Evolutionary conservation across 2,113 vertebrate species (phyloP).

Genomic region (Perca fluviatilis): DNA sequence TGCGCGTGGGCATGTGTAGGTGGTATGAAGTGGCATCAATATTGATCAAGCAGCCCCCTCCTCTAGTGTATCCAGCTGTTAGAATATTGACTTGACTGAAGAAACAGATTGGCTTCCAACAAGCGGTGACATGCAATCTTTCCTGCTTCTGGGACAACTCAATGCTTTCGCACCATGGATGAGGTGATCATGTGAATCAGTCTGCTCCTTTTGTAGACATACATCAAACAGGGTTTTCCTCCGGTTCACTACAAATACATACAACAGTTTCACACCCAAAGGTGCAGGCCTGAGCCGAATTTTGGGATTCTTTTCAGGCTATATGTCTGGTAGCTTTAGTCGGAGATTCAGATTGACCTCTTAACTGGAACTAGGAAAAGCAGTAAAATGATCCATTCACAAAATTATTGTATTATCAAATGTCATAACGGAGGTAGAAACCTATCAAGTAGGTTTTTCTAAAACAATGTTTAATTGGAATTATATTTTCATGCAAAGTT

Average conservation of each 20-base stretch:
- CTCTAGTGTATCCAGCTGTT: slow-evolving; percentile 50
- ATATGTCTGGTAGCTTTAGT: neutral
- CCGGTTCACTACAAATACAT: neutral
- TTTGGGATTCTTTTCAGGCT: neutral
- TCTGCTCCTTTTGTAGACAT: slow-evolving; percentile 3
- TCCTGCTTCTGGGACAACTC: slow-evolving; percentile 38
- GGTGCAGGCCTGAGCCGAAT: neutral
- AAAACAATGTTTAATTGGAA: neutral
- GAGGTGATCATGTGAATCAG: slow-evolving; percentile 25
- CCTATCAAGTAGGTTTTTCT: neutral
- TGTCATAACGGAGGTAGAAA: neutral
- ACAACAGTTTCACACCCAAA: slow-evolving; percentile 1
- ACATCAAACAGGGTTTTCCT: slow-evolving; percentile 10
- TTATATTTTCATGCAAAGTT: neutral
- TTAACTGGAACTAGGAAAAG: neutral
- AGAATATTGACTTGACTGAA: slow-evolving; percentile 57
- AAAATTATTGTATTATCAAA: neutral
- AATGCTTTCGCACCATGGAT: neutral
- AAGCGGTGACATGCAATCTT: slow-evolving; percentile 64
- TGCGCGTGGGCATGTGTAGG: neutral
- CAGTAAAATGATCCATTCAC: neutral
- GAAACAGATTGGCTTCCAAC: slow-evolving; percentile 72
- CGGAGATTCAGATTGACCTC: neutral
- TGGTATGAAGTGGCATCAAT: slow-evolving; percentile 27
- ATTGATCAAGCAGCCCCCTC: slow-evolving; percentile 38